Percentiles rank a stretch among this genome's conserved stretches.
Evolutionary conservation across 2,888 invertebrate genomes (phyloP).

Genomic region (Watsonalla binaria): DNA sequence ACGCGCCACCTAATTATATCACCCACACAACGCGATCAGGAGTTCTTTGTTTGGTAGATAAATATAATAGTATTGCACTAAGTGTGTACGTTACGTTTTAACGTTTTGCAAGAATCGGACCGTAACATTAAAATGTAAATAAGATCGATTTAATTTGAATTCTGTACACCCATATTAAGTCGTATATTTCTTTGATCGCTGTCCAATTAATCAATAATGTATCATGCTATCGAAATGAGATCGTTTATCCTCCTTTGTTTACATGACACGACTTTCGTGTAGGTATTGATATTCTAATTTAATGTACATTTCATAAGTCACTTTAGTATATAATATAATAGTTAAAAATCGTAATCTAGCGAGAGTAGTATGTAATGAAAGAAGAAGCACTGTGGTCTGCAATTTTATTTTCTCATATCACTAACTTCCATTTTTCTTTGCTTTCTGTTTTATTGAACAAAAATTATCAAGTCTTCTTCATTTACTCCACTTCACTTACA

Average conservation of each 20-base stretch:
- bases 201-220: neutral
- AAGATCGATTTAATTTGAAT: neutral
- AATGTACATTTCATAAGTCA: neutral
- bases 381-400: too few relatives aligned
- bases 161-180: neutral
- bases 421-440: too few relatives aligned
- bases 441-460: too few relatives aligned
- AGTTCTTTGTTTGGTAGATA: conserved; percentile 40
- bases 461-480: too few relatives aligned
- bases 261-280: neutral
- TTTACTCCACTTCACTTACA: too few relatives aligned
- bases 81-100: conserved; percentile 10
- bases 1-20: conserved; percentile 31
- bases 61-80: conserved; percentile 18
- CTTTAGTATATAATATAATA: neutral
- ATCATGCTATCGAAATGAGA: conserved; percentile 1
- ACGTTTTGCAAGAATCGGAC: neutral
- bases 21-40: conserved; percentile 35
- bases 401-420: too few relatives aligned
- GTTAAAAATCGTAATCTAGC: too few relatives aligned
- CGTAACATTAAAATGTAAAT: neutral
- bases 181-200: neutral
- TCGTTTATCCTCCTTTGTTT: conserved; percentile 3
- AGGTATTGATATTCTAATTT: neutral
- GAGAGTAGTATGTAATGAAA: too few relatives aligned